Conservation (phyloP, 2,888 invertebrate species). For the Acrobasis repandana region DNA sequence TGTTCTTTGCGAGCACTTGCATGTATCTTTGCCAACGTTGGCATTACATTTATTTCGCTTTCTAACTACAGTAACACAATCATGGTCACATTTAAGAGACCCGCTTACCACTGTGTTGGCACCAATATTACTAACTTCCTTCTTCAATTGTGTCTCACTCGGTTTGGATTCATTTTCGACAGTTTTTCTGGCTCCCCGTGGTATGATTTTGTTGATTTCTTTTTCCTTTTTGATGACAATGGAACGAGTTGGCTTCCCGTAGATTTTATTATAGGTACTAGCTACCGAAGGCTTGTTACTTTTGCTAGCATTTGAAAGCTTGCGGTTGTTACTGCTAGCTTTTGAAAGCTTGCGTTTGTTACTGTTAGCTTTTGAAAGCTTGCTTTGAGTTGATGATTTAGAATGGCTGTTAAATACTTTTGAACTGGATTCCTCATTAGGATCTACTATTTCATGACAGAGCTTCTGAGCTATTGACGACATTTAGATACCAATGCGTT, state of each 20-base stretch:
- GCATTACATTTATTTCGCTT: too few relatives aligned
- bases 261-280: conserved; percentile 26
- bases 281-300: too few relatives aligned
- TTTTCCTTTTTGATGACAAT: conserved; percentile 48
- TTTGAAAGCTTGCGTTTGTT: too few relatives aligned
- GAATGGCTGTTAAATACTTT: conserved; percentile 26
- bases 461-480: conserved; percentile 56
- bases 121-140: conserved; percentile 42
- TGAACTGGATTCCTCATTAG: conserved; percentile 39
- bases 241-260: conserved; percentile 39
- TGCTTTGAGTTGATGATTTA: conserved; percentile 1
- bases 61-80: too few relatives aligned
- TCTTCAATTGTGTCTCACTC: conserved; percentile 41
- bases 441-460: conserved; percentile 57
- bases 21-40: conserved; percentile 35
- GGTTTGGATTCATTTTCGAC: conserved; percentile 42
- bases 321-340: too few relatives aligned
- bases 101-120: conserved; percentile 54
- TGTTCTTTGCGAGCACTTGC: conserved; percentile 41
- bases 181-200: conserved; percentile 31
- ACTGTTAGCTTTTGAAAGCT: neutral
- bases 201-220: conserved; percentile 41
- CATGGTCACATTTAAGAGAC: conserved; percentile 40
- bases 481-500: conserved; percentile 41
- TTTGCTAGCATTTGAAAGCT: too few relatives aligned